phyloP scores from a whole-genome alignment of 2,888 invertebrate genomes.

The Choristoneura rosaceana region DNA sequence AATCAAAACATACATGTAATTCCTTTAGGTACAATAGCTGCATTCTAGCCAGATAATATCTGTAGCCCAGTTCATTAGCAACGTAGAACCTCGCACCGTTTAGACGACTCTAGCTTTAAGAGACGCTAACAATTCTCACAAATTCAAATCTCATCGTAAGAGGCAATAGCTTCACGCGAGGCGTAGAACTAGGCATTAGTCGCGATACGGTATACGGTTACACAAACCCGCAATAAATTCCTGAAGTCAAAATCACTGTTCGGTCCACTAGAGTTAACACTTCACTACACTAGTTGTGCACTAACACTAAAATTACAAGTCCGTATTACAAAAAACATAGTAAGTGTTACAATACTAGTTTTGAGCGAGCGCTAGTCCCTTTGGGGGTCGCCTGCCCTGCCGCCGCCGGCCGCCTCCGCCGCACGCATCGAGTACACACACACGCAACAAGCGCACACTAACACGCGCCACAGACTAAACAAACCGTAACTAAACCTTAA shows the following conservation, averaged over 20 bases:
- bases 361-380: slow-evolving; percentile 54
- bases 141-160: slow-evolving; percentile 1
- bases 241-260: slow-evolving; percentile 13
- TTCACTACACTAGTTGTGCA: slow-evolving; percentile 67
- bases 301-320: slow-evolving; percentile 62
- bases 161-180: slow-evolving; percentile 11
- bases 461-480: slow-evolving; percentile 49
- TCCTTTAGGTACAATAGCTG: slow-evolving; percentile 65
- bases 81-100: neutral
- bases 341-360: slow-evolving; percentile 47
- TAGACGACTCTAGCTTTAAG: neutral
- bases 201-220: neutral
- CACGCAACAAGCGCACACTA: slow-evolving; percentile 47
- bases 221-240: slow-evolving; percentile 2
- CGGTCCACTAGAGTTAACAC: slow-evolving; percentile 53
- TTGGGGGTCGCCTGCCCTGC: slow-evolving; percentile 68
- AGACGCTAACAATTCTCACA: slow-evolving; percentile 7
- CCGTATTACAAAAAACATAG: slow-evolving; percentile 57
- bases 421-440: slow-evolving; percentile 47
- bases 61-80: neutral
- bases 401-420: slow-evolving; percentile 50
- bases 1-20: slow-evolving; percentile 63
- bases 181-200: slow-evolving; percentile 2
- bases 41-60: slow-evolving; percentile 58
- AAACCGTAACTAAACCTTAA: slow-evolving; percentile 36